phyloP scores from a whole-genome alignment of 2,113 vertebrate species.

The Macheiramphus alcinus region DNA sequence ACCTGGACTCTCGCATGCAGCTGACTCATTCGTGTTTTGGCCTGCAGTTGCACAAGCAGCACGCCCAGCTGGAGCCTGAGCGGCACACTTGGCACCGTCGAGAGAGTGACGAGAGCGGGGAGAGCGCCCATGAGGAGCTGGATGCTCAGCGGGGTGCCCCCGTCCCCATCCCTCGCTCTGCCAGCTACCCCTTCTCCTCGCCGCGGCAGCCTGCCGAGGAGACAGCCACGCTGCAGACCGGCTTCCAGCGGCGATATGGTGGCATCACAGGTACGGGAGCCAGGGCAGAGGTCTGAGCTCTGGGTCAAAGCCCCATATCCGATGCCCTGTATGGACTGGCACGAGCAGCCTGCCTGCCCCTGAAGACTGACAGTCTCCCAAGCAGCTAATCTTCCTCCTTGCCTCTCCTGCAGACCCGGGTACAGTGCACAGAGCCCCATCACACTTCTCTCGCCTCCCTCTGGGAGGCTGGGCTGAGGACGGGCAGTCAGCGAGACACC shows the following conservation, averaged over 20 bases:
- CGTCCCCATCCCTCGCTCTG: constrained; percentile 81
- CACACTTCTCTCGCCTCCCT: constrained; percentile 84
- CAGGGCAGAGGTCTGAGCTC: background rate
- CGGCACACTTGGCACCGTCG: constrained; percentile 94
- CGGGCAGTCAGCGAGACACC: constrained; percentile 76
- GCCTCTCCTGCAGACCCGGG: constrained; percentile 67
- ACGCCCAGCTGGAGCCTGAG: constrained; percentile 84
- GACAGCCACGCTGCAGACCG: constrained; percentile 72
- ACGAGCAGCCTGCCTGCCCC: background rate
- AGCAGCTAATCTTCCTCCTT: background rate
- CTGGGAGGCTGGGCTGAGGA: constrained; percentile 96
- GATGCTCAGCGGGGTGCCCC: constrained; percentile 64
- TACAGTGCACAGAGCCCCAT: constrained; percentile 72
- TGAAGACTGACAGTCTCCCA: background rate
- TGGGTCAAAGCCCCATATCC: accelerated
- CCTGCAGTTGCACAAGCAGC: constrained; percentile 92
- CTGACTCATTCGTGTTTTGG: background rate
- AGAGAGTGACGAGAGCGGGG: constrained; percentile 94
- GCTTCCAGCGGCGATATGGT: constrained; percentile 77
- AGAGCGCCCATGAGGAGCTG: constrained; percentile 84
- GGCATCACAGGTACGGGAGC: constrained; percentile 77
- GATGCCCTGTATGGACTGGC: background rate
- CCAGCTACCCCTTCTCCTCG: constrained; percentile 86
- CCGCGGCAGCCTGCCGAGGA: constrained; percentile 69
- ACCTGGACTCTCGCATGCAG: background rate